Conservation (phyloP, 2,888 invertebrate species). For the Oscheius onirici region DNA sequence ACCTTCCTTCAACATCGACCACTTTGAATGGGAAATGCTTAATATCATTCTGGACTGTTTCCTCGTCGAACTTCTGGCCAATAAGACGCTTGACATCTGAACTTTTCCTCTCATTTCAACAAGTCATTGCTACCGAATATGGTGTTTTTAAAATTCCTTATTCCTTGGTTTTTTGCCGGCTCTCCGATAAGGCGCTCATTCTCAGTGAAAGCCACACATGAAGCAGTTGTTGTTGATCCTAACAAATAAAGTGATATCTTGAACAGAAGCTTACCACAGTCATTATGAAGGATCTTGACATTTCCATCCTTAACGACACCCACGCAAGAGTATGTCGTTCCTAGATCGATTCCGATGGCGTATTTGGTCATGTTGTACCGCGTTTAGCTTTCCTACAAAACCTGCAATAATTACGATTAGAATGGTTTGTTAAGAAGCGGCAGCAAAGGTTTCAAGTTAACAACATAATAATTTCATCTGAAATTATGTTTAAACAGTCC, state of each 20-base stretch:
- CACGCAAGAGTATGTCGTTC: conserved; percentile 72
- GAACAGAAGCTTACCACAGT: conserved; percentile 70
- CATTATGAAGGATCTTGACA: conserved; percentile 75
- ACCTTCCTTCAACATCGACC: conserved; percentile 71
- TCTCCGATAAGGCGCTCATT: conserved; percentile 74
- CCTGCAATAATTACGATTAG: too few species aligned
- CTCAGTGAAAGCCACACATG: conserved; percentile 75
- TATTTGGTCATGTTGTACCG: conserved; percentile 49
- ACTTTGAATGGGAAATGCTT: conserved; percentile 73
- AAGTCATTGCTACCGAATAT: conserved; percentile 71
- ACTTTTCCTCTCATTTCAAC: too few species aligned
- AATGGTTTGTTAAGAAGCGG: too few species aligned
- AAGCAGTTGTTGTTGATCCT: conserved; percentile 75
- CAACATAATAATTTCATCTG: too few species aligned
- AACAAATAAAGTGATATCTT: background rate
- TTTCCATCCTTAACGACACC: conserved; percentile 74
- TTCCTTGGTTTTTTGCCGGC: conserved; percentile 75
- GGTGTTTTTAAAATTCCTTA: conserved; percentile 75
- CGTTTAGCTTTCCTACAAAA: too few species aligned
- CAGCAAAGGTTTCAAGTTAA: too few species aligned
- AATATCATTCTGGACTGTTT: conserved; percentile 72
- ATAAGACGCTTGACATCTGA: conserved; percentile 73
- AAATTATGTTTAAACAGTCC: too few species aligned
- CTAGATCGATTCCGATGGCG: conserved; percentile 71
- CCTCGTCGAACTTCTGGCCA: conserved; percentile 74